Conservation (phyloP, 2,113 vertebrate species). For the Beaufortia kweichowensis region DNA sequence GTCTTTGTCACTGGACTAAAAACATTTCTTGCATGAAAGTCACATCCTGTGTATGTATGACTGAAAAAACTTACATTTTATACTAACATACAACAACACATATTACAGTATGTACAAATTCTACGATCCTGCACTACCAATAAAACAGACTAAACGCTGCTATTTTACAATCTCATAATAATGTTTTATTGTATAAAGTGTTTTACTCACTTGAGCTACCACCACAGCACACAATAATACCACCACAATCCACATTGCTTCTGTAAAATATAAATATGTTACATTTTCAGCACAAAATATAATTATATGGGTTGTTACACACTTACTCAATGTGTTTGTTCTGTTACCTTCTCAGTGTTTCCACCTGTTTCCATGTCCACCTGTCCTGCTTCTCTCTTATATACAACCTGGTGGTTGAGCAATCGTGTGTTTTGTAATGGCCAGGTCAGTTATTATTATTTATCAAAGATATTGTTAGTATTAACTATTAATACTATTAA, state of each 20-base stretch:
- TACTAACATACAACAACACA: no score
- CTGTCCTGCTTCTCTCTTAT: slow-evolving; percentile 23
- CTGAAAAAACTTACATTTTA: not conserved
- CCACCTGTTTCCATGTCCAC: not conserved
- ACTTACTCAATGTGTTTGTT: not conserved
- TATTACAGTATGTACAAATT: no score
- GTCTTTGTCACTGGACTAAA: slow-evolving; percentile 8
- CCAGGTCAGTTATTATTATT: not conserved
- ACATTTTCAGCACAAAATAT: not conserved
- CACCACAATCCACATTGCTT: slow-evolving; percentile 38
- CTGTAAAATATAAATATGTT: not conserved
- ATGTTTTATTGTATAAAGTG: not conserved
- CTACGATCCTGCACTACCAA: no score
- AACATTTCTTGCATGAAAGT: not conserved
- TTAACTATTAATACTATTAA: not conserved
- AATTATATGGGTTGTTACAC: not conserved
- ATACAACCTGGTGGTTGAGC: slow-evolving; percentile 29
- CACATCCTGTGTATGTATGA: not conserved
- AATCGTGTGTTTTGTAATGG: slow-evolving; percentile 19
- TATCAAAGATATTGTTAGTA: not conserved
- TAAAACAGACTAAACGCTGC: no score
- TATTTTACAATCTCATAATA: not conserved
- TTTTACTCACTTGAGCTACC: slow-evolving; percentile 37
- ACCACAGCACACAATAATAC: slow-evolving; percentile 28
- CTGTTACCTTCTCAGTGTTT: not conserved